These are phyloP conservation scores for Ceyx margarethae DNA, from an alignment of 2,113 vertebrate genomes.

Conservation along the genomic window DNA sequence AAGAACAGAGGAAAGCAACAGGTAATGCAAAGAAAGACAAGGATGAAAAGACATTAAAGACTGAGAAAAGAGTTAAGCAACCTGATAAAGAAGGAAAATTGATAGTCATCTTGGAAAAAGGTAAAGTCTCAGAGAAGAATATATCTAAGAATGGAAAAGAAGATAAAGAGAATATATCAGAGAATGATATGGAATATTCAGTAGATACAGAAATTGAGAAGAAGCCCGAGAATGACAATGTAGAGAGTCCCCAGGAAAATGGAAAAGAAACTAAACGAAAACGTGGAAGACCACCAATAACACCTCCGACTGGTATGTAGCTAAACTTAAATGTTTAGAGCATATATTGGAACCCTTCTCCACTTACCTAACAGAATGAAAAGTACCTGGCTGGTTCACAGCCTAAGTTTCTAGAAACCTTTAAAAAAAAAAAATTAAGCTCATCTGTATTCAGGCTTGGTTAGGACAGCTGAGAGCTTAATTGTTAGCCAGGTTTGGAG, in stretches of 20 bases:
- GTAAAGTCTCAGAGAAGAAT: constrained; percentile 73
- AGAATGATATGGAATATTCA: constrained; percentile 82
- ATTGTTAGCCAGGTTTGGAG: background rate
- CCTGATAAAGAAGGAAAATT: constrained; percentile 75
- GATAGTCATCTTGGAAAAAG: constrained; percentile 74
- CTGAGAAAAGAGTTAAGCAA: constrained; percentile 72
- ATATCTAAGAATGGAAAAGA: constrained; percentile 81
- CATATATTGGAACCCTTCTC: background rate
- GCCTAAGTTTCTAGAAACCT: background rate
- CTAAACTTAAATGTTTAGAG: background rate
- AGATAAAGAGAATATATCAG: constrained; percentile 84
- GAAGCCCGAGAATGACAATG: constrained; percentile 76
- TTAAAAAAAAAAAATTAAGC: background rate
- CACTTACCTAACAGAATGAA: background rate
- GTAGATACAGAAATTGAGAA: constrained; percentile 76
- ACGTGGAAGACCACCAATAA: constrained; percentile 75
- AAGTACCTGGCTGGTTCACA: background rate
- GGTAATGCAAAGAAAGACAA: constrained; percentile 80
- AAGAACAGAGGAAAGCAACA: constrained; percentile 79
- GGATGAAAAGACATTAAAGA: constrained; percentile 76
- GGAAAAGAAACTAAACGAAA: constrained; percentile 76
- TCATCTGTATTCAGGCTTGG: background rate
- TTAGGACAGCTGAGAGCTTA: background rate
- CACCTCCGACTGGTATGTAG: constrained; percentile 73
- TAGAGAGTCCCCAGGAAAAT: constrained; percentile 75